Base-by-base conservation (phyloP, 2,888 invertebrate species). In the Ophioninae sp. region DNA sequence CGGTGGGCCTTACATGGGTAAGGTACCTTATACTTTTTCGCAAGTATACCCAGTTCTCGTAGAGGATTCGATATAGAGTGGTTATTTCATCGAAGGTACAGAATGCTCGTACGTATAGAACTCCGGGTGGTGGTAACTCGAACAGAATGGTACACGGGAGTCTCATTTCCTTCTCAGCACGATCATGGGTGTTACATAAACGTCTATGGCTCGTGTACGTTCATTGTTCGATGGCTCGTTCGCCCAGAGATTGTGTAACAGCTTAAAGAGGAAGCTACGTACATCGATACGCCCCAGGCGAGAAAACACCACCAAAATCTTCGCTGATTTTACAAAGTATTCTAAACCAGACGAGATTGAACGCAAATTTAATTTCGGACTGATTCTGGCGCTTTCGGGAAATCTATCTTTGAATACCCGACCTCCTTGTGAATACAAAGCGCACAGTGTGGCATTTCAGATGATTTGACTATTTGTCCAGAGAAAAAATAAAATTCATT, bases 131-230 rank as follows among this genome's bases (percentile, higher is more conserved):
- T 13, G 51, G 51, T 58, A 72, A 22, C 58, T 72, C 39, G 22
- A 75, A 58, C 51, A 74, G 39, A 61, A 73, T 61, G 75, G 51
- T 37, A 61, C 79, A 63, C 22, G 73, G 37, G 69, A 80, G 74
- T 80, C 80, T 80, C 80, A 80, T 80, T 80, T 80, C 74, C 80
- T 69, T 75, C 69, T 75, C 61, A 75, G 63, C 51, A 9, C 56
- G 74, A 75, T 59, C 74, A 65, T 75, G 37, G 64, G 37, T 56
- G 51, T 20, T 22, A 39, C 59, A 59, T 59, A 39, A 17, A 68
- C 69, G n/a, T 75, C 64, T 41, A 20, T 41, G 75, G 37, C 58
- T 22, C 74, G 41, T 58, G 80, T 64, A 69, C 44, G 67, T 64
- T 75, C 69, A 75, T 75, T 80, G 74, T 75, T 80, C 64, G 64